A percentile compares a stretch with the other conserved stretches of the same genome.
Conservation (phyloP, 2,797 vertebrate species). For the Enteromius mattozi region DNA sequence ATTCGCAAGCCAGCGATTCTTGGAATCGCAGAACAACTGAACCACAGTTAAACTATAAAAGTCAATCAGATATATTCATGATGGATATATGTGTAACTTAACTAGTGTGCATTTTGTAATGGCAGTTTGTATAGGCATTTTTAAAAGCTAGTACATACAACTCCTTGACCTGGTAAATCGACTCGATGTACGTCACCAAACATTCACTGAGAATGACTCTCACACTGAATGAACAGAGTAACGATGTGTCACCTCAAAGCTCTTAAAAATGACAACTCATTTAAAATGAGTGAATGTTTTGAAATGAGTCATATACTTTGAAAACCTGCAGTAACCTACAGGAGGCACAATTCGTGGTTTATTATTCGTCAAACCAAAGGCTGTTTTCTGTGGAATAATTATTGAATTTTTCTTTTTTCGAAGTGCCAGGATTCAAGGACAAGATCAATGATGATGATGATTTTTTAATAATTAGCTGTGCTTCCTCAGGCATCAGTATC, state of each 20-base stretch:
- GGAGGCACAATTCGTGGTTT: neutral
- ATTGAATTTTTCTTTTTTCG: neutral
- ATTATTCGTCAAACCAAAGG: constrained; percentile 6
- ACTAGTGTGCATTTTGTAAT: neutral
- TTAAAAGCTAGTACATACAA: constrained; percentile 2
- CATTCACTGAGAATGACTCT: constrained; percentile 12
- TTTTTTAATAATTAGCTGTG: neutral
- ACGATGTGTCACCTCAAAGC: neutral
- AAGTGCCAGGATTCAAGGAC: neutral
- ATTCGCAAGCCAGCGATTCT: neutral
- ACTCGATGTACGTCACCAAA: neutral
- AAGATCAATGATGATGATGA: neutral
- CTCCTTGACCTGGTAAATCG: constrained; percentile 42
- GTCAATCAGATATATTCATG: constrained; percentile 15
- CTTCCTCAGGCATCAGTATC: neutral
- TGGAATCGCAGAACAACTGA: neutral
- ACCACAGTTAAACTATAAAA: constrained; percentile 3
- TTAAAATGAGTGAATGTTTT: neutral
- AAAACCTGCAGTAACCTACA: constrained; percentile 11
- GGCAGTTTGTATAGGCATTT: neutral
- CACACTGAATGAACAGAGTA: constrained; percentile 5
- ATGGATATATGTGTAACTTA: neutral
- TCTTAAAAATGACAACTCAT: constrained; percentile 3
- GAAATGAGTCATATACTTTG: constrained; percentile 43
- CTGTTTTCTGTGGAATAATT: neutral